Base-by-base conservation (phyloP, 2,113 vertebrate species). In the Mesocricetus auratus region DNA sequence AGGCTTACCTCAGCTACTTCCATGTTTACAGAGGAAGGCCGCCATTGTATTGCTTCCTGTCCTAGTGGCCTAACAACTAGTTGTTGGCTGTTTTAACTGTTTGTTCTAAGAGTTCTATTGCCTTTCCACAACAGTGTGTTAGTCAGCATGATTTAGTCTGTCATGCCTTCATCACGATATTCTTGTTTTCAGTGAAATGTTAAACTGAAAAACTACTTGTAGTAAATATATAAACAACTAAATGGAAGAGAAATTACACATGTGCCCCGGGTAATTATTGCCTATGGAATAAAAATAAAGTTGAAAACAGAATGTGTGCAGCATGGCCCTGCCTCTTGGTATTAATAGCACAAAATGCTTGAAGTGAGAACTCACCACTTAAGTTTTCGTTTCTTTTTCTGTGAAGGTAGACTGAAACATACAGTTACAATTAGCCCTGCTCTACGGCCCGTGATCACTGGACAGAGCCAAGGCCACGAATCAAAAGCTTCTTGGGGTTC, bases 1-100 rank as follows among this genome's bases (percentile, higher is more conserved):
- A 92, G 45, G 64, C 71, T 96, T 92, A 87, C 39, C 56, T 93
- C 95, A 92, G 91, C 94, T 93, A 78, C n/a, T 97, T 95, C 66
- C 87, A 95, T 86, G 95, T 95, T 95, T 83, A 91, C 62, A 93
- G 53, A 96, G 19, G 47, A 96, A 93, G 83, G 60, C 89, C 85
- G 58, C 39, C 71, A 33, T 47, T 90, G n/a, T 81, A 75, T 62
- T 77, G 22, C 50, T 90, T 90, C 60, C 88, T 92, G 87, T 64
- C 89, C 94, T 82, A 64, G 79, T 45, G 53, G 22, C n/a, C 92
- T 36, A 91, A 89, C 47, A 82, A 26, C 74, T 60, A 88, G 89
- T 74, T 53, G 22, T n/a, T 69, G 17, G 29, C 93, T 53, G 58
- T 75, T 22, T 13, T 26, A 93, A 13, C 47, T 91, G 16, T 91